Percentiles rank a stretch among this genome's conserved stretches.
These are phyloP conservation scores for Rhinichthys klamathensis DNA, from an alignment of 2,113 vertebrate species.

Conservation along the genomic window DNA sequence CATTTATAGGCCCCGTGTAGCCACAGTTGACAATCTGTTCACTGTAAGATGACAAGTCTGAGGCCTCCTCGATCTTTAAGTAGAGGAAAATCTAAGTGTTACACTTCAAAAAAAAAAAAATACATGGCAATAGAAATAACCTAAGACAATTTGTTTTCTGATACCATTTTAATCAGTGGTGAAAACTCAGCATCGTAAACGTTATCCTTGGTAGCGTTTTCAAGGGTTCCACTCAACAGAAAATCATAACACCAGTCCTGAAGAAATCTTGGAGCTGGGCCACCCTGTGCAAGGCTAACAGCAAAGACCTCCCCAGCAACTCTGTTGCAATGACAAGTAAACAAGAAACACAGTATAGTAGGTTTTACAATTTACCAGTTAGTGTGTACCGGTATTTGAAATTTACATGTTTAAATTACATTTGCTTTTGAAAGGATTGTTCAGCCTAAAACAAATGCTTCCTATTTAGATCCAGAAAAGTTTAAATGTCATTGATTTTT, in stretches of 20 bases:
- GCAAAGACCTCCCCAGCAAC: not conserved
- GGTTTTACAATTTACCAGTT: not conserved
- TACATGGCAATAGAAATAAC: not conserved
- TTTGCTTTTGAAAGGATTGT: not conserved
- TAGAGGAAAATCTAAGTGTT: not conserved
- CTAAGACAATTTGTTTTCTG: not conserved
- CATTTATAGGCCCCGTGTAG: constrained; percentile 7
- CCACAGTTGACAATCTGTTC: constrained; percentile 14
- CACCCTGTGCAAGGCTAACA: not conserved
- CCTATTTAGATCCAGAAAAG: too few relatives aligned
- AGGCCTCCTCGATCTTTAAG: not conserved
- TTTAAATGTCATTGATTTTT: too few relatives aligned
- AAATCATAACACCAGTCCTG: not conserved
- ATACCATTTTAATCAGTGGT: constrained; percentile 8
- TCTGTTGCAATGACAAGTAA: too few relatives aligned
- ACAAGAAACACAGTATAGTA: not conserved
- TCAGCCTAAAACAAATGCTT: not conserved
- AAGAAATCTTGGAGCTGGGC: not conserved
- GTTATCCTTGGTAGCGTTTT: not conserved
- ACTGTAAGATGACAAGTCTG: not conserved
- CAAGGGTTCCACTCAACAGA: not conserved
- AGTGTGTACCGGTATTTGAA: not conserved
- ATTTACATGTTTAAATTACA: not conserved
- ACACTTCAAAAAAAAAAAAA: not conserved
- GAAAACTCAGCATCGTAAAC: not conserved